Percentiles rank a stretch among this genome's conserved stretches.
Evolutionary conservation across 2,113 vertebrate genomes (phyloP).

Genomic region (Ptilonorhynchus violaceus): DNA sequence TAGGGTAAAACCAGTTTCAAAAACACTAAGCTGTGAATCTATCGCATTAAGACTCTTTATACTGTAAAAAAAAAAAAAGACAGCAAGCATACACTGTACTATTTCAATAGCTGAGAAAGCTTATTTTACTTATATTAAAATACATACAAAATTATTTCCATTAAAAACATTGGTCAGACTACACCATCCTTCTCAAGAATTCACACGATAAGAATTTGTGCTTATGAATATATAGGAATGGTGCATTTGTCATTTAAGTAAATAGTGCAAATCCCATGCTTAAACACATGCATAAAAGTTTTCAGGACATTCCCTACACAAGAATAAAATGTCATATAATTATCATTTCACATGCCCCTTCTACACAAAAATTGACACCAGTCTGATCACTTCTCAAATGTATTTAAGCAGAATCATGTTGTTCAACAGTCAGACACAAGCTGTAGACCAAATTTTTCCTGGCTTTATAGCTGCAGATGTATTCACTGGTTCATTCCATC

Average conservation of each 20-base stretch:
- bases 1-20: conserved; percentile 49
- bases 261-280: not conserved
- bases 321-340: not conserved
- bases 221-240: not conserved
- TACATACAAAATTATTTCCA: not conserved
- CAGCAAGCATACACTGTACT: not conserved
- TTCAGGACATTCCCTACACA: not conserved
- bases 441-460: not conserved
- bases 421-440: not conserved
- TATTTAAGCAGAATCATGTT: not conserved
- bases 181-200: not conserved
- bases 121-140: not conserved
- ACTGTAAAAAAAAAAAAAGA: not conserved
- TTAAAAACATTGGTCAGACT: not conserved
- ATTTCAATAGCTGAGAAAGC: not conserved
- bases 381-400: not conserved
- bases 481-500: not conserved
- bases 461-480: not conserved
- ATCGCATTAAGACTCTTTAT: not conserved
- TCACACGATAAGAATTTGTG: not conserved
- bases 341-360: not conserved
- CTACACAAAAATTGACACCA: not conserved
- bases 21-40: not conserved
- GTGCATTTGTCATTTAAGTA: not conserved
- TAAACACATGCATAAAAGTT: not conserved